phyloP scores from a whole-genome alignment of 2,797 vertebrate species.

The Pangasius sanitwongsei region DNA sequence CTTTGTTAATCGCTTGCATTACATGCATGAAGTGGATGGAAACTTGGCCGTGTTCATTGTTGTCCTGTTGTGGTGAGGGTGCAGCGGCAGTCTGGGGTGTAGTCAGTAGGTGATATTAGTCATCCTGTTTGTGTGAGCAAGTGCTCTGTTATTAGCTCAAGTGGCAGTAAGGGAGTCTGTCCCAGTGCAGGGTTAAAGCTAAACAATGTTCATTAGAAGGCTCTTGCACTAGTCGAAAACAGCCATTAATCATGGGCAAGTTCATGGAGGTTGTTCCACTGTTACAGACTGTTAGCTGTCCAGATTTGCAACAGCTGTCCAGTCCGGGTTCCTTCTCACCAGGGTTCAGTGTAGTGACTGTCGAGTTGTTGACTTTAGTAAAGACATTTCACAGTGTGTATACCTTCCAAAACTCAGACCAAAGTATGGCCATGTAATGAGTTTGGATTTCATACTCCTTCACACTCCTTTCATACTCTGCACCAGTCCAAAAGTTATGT shows the following conservation, averaged over 20 bases:
- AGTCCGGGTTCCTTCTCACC: background rate
- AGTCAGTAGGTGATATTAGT: background rate
- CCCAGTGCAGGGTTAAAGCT: background rate
- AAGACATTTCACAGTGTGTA: background rate
- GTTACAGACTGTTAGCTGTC: background rate
- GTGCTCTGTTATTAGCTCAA: slow-evolving; percentile 5
- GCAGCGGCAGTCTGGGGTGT: background rate
- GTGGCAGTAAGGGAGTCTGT: background rate
- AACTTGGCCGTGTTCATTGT: background rate
- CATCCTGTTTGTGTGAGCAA: background rate
- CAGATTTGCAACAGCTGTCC: slow-evolving; percentile 12
- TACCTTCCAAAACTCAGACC: background rate
- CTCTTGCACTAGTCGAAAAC: background rate
- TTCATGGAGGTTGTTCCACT: background rate
- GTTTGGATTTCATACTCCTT: background rate
- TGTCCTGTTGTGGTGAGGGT: slow-evolving; percentile 13
- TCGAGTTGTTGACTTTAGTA: background rate
- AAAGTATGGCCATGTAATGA: background rate
- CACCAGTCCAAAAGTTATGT: background rate
- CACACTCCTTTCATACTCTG: background rate
- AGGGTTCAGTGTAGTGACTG: background rate
- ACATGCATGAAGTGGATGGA: background rate
- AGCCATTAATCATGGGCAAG: background rate
- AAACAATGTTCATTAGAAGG: background rate
- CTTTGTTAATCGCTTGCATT: background rate